Evolutionary conservation across 2,888 invertebrate genomes (phyloP).

Genomic region (Proisotoma minuta): DNA sequence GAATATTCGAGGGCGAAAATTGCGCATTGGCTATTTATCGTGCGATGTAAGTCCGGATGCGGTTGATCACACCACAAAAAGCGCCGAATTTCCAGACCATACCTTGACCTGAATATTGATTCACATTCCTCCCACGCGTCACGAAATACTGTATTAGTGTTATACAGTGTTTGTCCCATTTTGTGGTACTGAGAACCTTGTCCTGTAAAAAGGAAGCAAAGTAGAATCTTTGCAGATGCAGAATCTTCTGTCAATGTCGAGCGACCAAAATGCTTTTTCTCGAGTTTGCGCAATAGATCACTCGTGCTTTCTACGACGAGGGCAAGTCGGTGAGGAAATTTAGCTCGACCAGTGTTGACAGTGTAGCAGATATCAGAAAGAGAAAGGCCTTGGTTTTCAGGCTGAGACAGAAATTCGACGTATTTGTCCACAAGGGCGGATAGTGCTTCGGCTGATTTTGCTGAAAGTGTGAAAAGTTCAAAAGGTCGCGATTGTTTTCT

Average conservation of each 20-base stretch:
- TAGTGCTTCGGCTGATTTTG: neutral
- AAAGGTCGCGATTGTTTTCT: too few relatives aligned
- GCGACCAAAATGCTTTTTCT: too few relatives aligned
- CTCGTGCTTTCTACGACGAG: constrained; percentile 11
- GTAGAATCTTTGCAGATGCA: neutral
- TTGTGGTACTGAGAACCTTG: constrained; percentile 23
- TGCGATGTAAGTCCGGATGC: constrained; percentile 6
- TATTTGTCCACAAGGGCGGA: constrained; percentile 8
- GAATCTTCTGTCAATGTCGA: neutral
- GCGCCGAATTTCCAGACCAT: constrained; percentile 11
- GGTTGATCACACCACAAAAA: constrained; percentile 18
- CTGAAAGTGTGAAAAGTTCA: neutral
- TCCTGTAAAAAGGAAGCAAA: constrained; percentile 15
- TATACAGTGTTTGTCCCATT: constrained; percentile 28
- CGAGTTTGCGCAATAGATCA: constrained; percentile 11
- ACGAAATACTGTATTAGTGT: constrained; percentile 19
- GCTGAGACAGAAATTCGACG: too few relatives aligned
- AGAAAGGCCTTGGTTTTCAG: too few relatives aligned
- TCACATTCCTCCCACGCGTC: constrained; percentile 26
- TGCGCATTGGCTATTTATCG: constrained; percentile 12
- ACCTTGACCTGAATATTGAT: constrained; percentile 9
- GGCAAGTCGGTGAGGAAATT: neutral
- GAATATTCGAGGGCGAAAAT: constrained; percentile 12
- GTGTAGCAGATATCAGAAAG: too few relatives aligned
- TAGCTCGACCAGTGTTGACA: neutral